Percentiles rank a stretch among this genome's conserved stretches.
phyloP scores from a whole-genome alignment of 64 coral and sea anemone species.

The Cladopsammia gracilis region DNA sequence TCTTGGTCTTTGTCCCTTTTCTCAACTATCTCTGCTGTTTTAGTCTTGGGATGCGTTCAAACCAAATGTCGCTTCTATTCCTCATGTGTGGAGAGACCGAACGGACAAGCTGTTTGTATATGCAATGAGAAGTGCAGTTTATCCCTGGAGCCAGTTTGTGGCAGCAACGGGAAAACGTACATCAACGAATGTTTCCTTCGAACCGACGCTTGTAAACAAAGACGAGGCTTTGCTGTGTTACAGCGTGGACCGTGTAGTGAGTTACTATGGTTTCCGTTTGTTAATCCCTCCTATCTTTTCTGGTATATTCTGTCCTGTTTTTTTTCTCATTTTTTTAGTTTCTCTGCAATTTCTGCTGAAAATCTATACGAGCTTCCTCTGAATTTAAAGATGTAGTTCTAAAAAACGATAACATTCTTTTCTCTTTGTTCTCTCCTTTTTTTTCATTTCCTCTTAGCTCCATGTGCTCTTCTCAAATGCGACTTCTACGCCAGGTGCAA shows the following conservation, averaged over 20 bases:
- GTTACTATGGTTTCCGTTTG: background rate
- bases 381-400: no score
- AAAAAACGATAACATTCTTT: background rate
- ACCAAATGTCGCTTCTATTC: conserved; percentile 85
- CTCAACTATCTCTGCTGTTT: background rate
- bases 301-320: no score
- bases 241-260: conserved; percentile 89
- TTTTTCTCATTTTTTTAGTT: no score
- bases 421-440: background rate
- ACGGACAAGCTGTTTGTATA: conserved; percentile 87
- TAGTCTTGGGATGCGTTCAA: conserved; percentile 79
- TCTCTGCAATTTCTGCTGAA: no score
- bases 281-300: background rate
- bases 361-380: no score
- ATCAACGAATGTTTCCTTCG: conserved; percentile 88
- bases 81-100: conserved; percentile 71
- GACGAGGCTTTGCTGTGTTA: conserved; percentile 65
- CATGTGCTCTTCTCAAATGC: conserved; percentile 90
- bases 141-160: conserved; percentile 78
- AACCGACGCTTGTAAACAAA: conserved; percentile 81
- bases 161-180: conserved; percentile 88
- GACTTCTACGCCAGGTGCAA: conserved; percentile 84
- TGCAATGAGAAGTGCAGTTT: conserved; percentile 74
- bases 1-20: background rate
- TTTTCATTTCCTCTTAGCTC: conserved; percentile 60